These are phyloP conservation scores for Mythimna lalbum DNA, from an alignment of 2,888 invertebrate genomes.

Conservation along the genomic window DNA sequence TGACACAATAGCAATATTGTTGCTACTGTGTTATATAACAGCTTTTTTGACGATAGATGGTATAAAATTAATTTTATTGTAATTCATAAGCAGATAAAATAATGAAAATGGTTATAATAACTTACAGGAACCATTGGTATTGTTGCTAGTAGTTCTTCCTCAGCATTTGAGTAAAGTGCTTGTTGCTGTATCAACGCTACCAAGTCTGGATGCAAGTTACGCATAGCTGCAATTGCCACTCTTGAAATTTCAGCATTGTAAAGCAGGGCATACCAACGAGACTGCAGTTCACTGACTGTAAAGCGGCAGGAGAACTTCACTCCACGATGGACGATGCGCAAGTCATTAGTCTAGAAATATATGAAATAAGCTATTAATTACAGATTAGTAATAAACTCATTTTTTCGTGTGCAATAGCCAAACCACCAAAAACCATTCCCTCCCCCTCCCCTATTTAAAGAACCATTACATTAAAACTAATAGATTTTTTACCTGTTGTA, in stretches of 20 bases:
- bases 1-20: no score
- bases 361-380: background rate
- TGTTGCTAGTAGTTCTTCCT: conserved; percentile 96
- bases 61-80: background rate
- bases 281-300: conserved; percentile 97
- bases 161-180: conserved; percentile 96
- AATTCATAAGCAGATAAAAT: background rate
- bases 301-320: conserved; percentile 99
- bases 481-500: conserved; percentile 94
- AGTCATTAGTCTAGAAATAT: conserved; percentile 92
- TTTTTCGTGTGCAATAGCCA: no score
- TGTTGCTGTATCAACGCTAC: conserved; percentile 96
- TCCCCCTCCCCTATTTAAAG: no score
- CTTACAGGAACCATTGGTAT: conserved; percentile 91
- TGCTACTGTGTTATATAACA: no score
- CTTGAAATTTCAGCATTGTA: conserved; percentile 98
- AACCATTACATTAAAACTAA: no score
- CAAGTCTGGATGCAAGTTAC: conserved; percentile 97
- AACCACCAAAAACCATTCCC: no score
- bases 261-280: conserved; percentile 98
- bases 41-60: no score
- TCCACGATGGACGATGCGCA: conserved; percentile 96
- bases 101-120: background rate
- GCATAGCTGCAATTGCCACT: conserved; percentile 97
- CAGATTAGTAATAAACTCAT: no score